phyloP scores from a whole-genome alignment of 2,888 invertebrate genomes.

The Tribolium freemani region DNA sequence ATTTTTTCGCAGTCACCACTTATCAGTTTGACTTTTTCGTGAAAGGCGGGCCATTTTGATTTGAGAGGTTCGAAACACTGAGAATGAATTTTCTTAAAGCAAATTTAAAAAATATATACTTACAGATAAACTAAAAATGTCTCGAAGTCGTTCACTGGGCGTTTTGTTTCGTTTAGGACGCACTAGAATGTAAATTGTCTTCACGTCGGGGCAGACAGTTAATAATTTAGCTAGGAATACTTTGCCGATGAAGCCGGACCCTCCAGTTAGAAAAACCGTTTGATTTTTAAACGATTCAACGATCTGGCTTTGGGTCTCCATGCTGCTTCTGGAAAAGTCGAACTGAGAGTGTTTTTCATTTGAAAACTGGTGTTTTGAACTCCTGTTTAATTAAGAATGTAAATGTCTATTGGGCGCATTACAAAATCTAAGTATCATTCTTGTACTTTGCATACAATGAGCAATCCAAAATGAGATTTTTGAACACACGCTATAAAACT shows the following conservation, averaged over 20 bases:
- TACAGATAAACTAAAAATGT: constrained; percentile 45
- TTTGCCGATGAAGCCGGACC: constrained; percentile 54
- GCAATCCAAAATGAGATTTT: too few relatives aligned
- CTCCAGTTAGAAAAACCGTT: constrained; percentile 52
- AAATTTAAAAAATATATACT: background rate
- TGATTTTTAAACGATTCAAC: constrained; percentile 46
- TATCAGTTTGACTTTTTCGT: constrained; percentile 3
- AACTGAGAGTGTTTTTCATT: background rate
- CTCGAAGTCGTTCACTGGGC: constrained; percentile 48
- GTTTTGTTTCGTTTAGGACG: constrained; percentile 57
- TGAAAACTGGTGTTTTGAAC: too few relatives aligned
- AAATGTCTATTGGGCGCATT: too few relatives aligned
- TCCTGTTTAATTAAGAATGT: too few relatives aligned
- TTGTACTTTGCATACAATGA: too few relatives aligned
- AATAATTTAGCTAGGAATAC: constrained; percentile 57
- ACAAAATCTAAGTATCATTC: too few relatives aligned
- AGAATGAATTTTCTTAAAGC: background rate
- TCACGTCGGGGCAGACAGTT: constrained; percentile 53
- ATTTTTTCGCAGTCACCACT: constrained; percentile 5
- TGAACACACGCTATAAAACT: too few relatives aligned
- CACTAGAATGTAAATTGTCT: constrained; percentile 58
- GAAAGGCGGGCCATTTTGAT: background rate
- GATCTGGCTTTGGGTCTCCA: background rate
- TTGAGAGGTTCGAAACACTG: constrained; percentile 14
- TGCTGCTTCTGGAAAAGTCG: background rate